These are phyloP conservation scores for Sinosuthora webbiana DNA, from an alignment of 2,113 vertebrate genomes.

Conservation along the genomic window DNA sequence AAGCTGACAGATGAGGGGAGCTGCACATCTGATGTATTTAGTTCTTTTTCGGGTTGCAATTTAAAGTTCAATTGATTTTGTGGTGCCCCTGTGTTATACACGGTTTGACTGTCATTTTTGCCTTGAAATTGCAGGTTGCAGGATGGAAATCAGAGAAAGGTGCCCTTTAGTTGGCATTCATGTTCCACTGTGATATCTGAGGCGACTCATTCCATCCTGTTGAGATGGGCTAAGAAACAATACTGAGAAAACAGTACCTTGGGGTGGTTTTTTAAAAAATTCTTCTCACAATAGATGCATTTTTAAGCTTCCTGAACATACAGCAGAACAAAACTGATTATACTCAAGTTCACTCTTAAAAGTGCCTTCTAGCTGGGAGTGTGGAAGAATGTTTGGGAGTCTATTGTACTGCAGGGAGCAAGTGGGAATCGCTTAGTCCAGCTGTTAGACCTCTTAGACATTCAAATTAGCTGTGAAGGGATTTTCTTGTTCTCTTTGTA, in stretches of 20 bases:
- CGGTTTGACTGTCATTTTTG: background rate
- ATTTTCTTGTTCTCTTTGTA: slow-evolving; percentile 31
- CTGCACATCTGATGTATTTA: background rate
- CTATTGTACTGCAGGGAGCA: background rate
- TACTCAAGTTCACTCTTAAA: background rate
- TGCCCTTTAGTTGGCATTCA: slow-evolving; percentile 11
- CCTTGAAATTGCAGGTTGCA: background rate
- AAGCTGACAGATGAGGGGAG: background rate
- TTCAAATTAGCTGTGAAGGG: slow-evolving; percentile 26
- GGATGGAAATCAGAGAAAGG: background rate
- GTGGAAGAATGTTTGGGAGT: background rate
- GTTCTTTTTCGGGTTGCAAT: background rate
- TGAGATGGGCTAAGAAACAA: slow-evolving; percentile 6
- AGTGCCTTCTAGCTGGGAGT: background rate
- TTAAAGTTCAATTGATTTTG: slow-evolving; percentile 19
- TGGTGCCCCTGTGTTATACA: background rate
- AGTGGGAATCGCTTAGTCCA: background rate
- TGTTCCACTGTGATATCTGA: background rate
- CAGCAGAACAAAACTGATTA: background rate
- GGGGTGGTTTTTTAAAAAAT: background rate
- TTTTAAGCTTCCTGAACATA: slow-evolving; percentile 9
- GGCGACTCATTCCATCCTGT: background rate
- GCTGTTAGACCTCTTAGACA: slow-evolving; percentile 38
- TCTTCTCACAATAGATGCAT: background rate
- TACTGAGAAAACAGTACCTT: background rate